Conservation (phyloP, 2,113 vertebrate genomes). For the Pitta sordida region DNA sequence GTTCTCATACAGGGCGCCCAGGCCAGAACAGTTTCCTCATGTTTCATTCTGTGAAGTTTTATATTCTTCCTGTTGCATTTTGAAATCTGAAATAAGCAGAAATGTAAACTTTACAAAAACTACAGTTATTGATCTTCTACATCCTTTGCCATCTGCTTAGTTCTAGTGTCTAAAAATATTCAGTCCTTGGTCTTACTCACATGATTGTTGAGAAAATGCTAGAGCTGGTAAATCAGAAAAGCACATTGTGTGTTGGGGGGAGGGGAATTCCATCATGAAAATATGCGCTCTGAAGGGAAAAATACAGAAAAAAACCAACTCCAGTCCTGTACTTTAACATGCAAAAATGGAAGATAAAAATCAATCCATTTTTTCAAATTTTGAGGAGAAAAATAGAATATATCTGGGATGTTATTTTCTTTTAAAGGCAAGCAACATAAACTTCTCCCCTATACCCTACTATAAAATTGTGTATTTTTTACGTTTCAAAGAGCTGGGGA, state of each 20-base stretch:
- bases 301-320: constrained; percentile 25
- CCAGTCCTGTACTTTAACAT: constrained; percentile 6
- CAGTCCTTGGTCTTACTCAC: constrained; percentile 41
- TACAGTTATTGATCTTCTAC: constrained; percentile 40
- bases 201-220: constrained; percentile 65
- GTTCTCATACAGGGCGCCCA: neutral
- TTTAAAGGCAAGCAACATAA: neutral
- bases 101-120: constrained; percentile 43
- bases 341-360: constrained; percentile 12
- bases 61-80: neutral
- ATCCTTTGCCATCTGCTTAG: constrained; percentile 13
- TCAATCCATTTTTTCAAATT: neutral
- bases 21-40: neutral
- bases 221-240: constrained; percentile 64
- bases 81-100: constrained; percentile 16
- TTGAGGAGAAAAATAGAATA: neutral
- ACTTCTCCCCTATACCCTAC: neutral
- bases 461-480: neutral
- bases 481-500: neutral
- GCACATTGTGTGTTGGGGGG: constrained; percentile 60
- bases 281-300: constrained; percentile 62
- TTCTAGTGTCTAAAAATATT: constrained; percentile 46
- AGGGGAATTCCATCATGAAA: constrained; percentile 45
- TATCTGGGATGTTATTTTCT: neutral
- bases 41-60: neutral